These are phyloP conservation scores for Andrena haemorrhoa DNA, from an alignment of 2,888 invertebrate species.

Conservation along the genomic window DNA sequence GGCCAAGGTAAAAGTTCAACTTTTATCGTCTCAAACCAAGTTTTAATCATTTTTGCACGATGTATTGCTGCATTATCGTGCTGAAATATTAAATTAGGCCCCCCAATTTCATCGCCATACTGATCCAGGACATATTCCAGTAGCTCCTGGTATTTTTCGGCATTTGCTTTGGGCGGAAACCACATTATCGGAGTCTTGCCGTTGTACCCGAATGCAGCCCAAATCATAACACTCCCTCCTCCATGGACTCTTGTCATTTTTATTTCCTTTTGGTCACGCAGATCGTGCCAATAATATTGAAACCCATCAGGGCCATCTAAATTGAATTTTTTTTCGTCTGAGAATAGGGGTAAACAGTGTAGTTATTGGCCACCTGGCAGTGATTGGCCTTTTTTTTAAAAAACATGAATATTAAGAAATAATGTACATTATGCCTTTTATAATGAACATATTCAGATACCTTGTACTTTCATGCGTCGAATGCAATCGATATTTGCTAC, in stretches of 20 bases:
- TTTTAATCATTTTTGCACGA: no score
- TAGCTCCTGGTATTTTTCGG: no score
- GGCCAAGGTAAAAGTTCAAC: constrained; percentile 5
- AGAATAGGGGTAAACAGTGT: no score
- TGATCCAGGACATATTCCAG: neutral
- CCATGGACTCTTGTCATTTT: neutral
- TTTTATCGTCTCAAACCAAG: no score
- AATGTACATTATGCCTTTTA: no score
- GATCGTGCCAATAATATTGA: constrained; percentile 3
- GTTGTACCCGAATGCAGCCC: neutral
- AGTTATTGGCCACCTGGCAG: neutral
- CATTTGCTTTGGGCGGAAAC: no score
- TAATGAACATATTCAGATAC: no score
- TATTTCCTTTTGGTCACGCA: neutral
- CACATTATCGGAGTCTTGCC: neutral
- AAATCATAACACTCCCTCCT: neutral
- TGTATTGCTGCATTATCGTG: constrained; percentile 4
- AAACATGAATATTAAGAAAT: no score
- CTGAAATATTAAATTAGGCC: constrained; percentile 1
- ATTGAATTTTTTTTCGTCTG: constrained; percentile 6
- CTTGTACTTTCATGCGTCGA: no score
- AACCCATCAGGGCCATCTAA: constrained; percentile 1
- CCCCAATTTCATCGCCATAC: constrained; percentile 6
- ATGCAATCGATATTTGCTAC: no score
- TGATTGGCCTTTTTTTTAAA: no score